These are phyloP conservation scores for Rotaria socialis DNA, from an alignment of 2,888 invertebrate genomes.

Conservation along the genomic window DNA sequence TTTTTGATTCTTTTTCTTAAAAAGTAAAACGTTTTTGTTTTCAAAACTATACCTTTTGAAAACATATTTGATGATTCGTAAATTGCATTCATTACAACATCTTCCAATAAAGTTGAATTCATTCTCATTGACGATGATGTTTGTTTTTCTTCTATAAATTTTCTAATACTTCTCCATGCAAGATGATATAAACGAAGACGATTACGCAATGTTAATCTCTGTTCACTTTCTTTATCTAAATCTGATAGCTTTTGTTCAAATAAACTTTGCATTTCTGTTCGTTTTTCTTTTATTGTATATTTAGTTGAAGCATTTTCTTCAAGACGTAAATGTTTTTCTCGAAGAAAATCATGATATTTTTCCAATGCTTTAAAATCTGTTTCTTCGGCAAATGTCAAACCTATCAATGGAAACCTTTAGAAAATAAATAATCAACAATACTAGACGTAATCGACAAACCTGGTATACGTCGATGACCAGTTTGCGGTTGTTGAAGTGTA, in stretches of 20 bases:
- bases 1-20: neutral
- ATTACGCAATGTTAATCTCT: neutral
- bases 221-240: constrained; percentile 19
- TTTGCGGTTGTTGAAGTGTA: neutral
- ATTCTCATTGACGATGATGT: neutral
- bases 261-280: neutral
- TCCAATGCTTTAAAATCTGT: constrained; percentile 9
- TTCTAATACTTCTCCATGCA: neutral
- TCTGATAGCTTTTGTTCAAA: neutral
- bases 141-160: neutral
- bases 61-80: neutral
- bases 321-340: neutral
- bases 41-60: neutral
- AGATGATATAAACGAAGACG: constrained; percentile 31
- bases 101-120: neutral
- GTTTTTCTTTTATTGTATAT: neutral
- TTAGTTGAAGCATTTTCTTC: neutral
- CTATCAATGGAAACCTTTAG: too few species aligned
- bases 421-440: too few species aligned
- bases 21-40: too few species aligned
- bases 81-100: neutral
- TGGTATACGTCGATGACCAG: constrained; percentile 21
- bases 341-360: constrained; percentile 11
- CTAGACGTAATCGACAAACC: neutral
- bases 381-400: constrained; percentile 4